Evolutionary conservation across 2,888 invertebrate species (phyloP).

Genomic region (Plagodis dolabraria): DNA sequence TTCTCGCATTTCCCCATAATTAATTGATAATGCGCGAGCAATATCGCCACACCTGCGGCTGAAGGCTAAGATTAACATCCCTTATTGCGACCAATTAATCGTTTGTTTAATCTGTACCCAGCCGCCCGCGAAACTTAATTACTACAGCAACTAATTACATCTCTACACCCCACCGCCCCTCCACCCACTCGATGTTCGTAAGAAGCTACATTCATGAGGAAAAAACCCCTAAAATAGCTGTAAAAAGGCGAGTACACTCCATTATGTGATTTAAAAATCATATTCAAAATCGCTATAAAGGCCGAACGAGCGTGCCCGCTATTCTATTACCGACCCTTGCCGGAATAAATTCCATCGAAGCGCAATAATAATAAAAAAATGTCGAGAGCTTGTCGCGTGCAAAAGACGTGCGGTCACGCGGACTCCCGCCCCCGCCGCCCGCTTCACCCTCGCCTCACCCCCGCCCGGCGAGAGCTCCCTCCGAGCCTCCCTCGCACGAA

Average conservation of each 20-base stretch:
- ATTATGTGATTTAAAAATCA: conserved; percentile 82
- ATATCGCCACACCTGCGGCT: conserved; percentile 68
- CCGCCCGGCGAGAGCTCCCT: conserved; percentile 41
- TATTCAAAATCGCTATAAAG: conserved; percentile 78
- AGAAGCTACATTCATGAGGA: conserved; percentile 3
- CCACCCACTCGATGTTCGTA: conserved; percentile 4
- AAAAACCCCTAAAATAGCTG: conserved; percentile 67
- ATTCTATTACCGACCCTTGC: conserved; percentile 74
- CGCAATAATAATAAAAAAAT: conserved; percentile 85
- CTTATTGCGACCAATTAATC: conserved; percentile 69
- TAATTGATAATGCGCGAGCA: conserved; percentile 65
- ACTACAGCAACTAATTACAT: conserved; percentile 40
- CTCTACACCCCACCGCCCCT: conserved; percentile 17
- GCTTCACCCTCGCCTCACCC: conserved; percentile 41
- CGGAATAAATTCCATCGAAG: conserved; percentile 81
- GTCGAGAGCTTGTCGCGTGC: conserved; percentile 83
- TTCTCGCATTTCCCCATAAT: conserved; percentile 53
- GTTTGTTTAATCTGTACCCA: conserved; percentile 67
- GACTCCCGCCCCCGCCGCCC: conserved; percentile 42
- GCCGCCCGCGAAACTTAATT: conserved; percentile 71
- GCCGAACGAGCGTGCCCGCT: conserved; percentile 72
- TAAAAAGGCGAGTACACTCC: conserved; percentile 74
- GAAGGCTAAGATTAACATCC: conserved; percentile 77
- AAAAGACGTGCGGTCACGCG: conserved; percentile 83
- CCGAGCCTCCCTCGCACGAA: conserved; percentile 62